phyloP scores from a whole-genome alignment of 2,113 vertebrate genomes.

The Spilogale gracilis region DNA sequence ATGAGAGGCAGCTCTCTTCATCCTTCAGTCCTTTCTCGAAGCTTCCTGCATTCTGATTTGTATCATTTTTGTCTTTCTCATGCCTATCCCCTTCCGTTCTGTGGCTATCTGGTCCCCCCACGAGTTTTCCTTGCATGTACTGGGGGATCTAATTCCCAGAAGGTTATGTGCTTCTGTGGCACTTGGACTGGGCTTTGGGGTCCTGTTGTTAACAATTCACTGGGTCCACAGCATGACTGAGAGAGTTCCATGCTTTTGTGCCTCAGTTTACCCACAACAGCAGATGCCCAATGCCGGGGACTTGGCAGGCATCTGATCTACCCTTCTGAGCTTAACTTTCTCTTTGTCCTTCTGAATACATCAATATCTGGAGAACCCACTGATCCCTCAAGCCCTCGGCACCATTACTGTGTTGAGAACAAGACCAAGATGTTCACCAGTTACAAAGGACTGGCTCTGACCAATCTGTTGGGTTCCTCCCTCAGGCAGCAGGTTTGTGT shows the following conservation, averaged over 20 bases:
- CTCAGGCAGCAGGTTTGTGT: fast-evolving
- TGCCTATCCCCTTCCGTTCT: neutral
- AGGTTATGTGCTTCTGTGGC: neutral
- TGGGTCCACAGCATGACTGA: too few relatives aligned
- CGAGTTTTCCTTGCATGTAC: neutral
- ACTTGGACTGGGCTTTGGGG: neutral
- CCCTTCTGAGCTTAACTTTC: neutral
- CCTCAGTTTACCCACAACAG: neutral
- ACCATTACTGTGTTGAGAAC: fast-evolving
- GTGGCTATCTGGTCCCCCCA: neutral
- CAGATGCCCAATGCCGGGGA: neutral
- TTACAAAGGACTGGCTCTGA: fast-evolving
- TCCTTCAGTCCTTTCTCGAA: neutral
- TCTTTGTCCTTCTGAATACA: neutral
- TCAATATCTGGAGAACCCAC: neutral
- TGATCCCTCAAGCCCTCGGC: neutral
- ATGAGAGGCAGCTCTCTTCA: neutral
- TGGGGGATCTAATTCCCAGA: neutral
- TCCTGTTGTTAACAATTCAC: fast-evolving
- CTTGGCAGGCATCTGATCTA: neutral
- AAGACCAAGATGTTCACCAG: neutral
- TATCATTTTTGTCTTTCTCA: neutral
- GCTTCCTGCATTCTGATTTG: neutral
- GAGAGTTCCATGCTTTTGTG: neutral
- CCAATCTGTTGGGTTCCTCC: fast-evolving